Conservation (phyloP, 1,140 invertebrate species). For the Scylla paramamosain region DNA sequence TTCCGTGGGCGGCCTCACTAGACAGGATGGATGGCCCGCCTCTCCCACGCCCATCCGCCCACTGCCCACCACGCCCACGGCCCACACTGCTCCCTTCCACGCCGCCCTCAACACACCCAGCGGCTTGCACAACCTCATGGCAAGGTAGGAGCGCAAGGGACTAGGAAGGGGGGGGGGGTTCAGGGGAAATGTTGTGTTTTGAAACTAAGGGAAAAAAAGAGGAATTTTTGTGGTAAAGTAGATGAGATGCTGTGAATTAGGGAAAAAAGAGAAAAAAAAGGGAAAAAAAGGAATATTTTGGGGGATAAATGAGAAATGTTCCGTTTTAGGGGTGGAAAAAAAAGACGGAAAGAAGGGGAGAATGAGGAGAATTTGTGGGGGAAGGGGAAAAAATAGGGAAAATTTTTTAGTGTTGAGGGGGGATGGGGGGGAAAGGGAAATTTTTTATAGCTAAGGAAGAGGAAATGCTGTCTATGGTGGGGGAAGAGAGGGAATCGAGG, state of each 20-base stretch:
- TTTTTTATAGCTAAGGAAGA: neutral
- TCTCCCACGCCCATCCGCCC: slow-evolving; percentile 55
- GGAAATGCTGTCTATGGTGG: neutral
- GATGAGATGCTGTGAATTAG: neutral
- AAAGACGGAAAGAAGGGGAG: too few relatives aligned
- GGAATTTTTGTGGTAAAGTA: neutral
- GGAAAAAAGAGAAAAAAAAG: neutral
- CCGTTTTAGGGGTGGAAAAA: too few relatives aligned
- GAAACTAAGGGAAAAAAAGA: neutral
- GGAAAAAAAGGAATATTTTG: neutral
- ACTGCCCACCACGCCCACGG: slow-evolving; percentile 65
- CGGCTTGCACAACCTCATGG: slow-evolving; percentile 51
- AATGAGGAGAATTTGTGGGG: neutral
- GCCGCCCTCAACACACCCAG: slow-evolving; percentile 46
- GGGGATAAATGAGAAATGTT: neutral
- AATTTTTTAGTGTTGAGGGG: neutral
- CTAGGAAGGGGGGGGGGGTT: too few relatives aligned
- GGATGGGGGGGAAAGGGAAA: neutral
- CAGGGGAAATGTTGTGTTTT: neutral
- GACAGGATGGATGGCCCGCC: slow-evolving; percentile 50
- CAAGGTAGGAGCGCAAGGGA: slow-evolving; percentile 39
- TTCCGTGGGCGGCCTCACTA: slow-evolving; percentile 66
- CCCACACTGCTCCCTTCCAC: slow-evolving; percentile 60
- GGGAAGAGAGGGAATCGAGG: neutral
- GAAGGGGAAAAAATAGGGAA: neutral